Percentiles rank a stretch among this genome's conserved stretches.
These are phyloP conservation scores for Acrobasis repandana DNA, from an alignment of 2,888 invertebrate species.

Conservation along the genomic window DNA sequence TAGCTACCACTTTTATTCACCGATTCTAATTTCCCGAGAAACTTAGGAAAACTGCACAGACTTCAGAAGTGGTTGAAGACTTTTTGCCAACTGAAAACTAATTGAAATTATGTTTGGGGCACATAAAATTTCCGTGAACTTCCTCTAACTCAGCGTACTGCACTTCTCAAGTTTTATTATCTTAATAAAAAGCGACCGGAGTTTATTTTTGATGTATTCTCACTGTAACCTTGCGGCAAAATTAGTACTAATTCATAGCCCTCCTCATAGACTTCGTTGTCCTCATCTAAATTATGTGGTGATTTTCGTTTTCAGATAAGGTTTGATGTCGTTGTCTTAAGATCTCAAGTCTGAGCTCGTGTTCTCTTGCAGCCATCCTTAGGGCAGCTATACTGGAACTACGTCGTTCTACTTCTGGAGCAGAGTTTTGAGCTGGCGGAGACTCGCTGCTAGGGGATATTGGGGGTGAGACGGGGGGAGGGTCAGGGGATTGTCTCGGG, in stretches of 20 bases:
- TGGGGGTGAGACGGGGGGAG: constrained; percentile 80
- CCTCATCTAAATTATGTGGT: no score
- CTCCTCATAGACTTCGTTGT: no score
- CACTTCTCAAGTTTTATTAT: constrained; percentile 56
- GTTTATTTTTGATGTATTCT: constrained; percentile 23
- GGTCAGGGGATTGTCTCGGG: constrained; percentile 74
- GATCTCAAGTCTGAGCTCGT: constrained; percentile 92
- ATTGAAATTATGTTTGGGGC: constrained; percentile 56
- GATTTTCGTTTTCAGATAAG: no score
- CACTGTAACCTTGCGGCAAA: background rate
- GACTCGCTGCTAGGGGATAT: constrained; percentile 80
- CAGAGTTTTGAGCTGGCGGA: constrained; percentile 66
- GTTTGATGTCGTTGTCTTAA: constrained; percentile 88
- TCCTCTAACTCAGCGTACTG: constrained; percentile 36
- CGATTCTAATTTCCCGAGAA: constrained; percentile 5
- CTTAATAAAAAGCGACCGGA: constrained; percentile 50
- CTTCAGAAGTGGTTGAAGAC: constrained; percentile 5
- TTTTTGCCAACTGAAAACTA: constrained; percentile 39
- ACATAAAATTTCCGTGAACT: constrained; percentile 35
- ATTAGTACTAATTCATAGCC: background rate
- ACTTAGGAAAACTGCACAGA: constrained; percentile 9
- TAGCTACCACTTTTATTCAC: background rate
- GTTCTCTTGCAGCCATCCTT: constrained; percentile 93
- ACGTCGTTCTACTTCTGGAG: constrained; percentile 90
- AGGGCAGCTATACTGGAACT: constrained; percentile 94